A percentile compares a stretch with the other conserved stretches of the same genome.
These are phyloP conservation scores for Lycia hirtaria DNA, from an alignment of 2,888 invertebrate genomes.

Conservation along the genomic window DNA sequence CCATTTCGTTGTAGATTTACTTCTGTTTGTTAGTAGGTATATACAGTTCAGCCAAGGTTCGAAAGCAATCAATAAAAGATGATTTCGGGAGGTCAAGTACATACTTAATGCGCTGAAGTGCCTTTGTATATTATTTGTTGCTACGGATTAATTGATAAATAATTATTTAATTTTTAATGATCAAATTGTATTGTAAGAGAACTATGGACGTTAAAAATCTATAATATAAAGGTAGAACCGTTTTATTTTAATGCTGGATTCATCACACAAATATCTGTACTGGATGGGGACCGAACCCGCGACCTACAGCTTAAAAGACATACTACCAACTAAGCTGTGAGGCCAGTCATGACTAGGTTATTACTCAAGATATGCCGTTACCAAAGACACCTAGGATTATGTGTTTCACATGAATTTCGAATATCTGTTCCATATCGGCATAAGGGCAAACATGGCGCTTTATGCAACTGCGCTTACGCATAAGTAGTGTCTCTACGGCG, in stretches of 20 bases:
- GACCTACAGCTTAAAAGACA: too few relatives aligned
- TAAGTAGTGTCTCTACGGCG: conserved; percentile 59
- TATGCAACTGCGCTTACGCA: conserved; percentile 56
- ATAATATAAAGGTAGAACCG: too few relatives aligned
- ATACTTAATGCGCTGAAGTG: conserved; percentile 29
- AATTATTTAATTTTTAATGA: not conserved
- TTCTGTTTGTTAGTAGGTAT: not conserved
- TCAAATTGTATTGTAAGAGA: too few relatives aligned
- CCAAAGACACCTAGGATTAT: too few relatives aligned
- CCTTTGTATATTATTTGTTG: conserved; percentile 26
- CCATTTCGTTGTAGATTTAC: too few relatives aligned
- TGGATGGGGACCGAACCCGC: too few relatives aligned
- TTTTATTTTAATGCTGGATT: too few relatives aligned
- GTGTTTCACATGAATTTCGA: conserved; percentile 2
- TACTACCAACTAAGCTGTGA: too few relatives aligned
- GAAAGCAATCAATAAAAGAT: conserved; percentile 30
- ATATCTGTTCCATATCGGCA: conserved; percentile 6
- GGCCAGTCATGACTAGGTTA: too few relatives aligned
- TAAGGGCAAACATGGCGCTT: conserved; percentile 31
- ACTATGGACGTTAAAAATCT: too few relatives aligned
- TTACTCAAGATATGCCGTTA: too few relatives aligned
- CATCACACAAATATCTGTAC: too few relatives aligned
- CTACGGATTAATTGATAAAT: conserved; percentile 37
- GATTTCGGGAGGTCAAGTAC: conserved; percentile 39
- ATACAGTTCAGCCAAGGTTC: conserved; percentile 9